A percentile compares a stretch with the other conserved stretches of the same genome.
These are phyloP conservation scores for Tupaia chinensis DNA, from an alignment of 2,113 vertebrate genomes.

Conservation along the genomic window DNA sequence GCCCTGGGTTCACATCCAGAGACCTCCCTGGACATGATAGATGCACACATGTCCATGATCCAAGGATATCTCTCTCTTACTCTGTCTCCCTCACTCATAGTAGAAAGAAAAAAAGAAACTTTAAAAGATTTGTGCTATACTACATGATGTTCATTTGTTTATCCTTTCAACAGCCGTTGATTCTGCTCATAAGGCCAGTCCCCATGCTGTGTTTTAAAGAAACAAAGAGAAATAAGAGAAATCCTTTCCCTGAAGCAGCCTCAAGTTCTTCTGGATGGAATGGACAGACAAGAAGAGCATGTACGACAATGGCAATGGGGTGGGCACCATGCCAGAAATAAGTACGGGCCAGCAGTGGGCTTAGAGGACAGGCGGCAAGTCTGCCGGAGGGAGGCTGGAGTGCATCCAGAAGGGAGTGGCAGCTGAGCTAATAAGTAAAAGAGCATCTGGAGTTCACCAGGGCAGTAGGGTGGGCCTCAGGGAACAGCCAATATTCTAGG, in stretches of 20 bases:
- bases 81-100: too few species aligned
- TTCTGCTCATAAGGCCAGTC: constrained; percentile 33
- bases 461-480: background rate
- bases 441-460: background rate
- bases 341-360: background rate
- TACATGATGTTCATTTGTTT: constrained; percentile 25
- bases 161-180: constrained; percentile 16
- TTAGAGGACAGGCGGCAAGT: background rate
- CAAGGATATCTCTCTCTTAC: too few species aligned
- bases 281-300: constrained; percentile 40
- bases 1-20: too few species aligned
- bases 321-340: background rate
- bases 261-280: constrained; percentile 32
- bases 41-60: too few species aligned
- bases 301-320: background rate
- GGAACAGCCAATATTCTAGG: background rate
- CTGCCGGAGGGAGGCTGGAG: constrained; percentile 5
- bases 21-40: too few species aligned
- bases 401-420: constrained; percentile 52
- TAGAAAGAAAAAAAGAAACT: too few species aligned
- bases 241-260: background rate
- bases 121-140: background rate
- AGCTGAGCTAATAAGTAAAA: constrained; percentile 28
- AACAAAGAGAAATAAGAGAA: constrained; percentile 38
- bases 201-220: constrained; percentile 21